Conservation (phyloP, 2,113 vertebrate species). For the Archocentrus centrarchus region DNA sequence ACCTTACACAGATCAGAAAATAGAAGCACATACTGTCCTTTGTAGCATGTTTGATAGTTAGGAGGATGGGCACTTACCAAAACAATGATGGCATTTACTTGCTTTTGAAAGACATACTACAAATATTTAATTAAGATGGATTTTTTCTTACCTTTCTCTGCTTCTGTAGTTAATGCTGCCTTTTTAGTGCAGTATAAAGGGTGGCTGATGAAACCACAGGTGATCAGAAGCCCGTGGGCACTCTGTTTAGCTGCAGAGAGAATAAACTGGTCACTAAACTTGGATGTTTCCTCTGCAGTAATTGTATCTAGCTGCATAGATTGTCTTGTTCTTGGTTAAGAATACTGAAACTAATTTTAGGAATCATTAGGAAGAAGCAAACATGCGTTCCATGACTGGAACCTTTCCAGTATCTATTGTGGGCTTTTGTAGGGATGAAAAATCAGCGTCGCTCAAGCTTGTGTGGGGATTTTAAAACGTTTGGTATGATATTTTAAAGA, state of each 20-base stretch:
- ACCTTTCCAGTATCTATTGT: constrained; percentile 34
- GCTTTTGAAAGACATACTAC: no score
- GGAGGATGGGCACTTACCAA: neutral
- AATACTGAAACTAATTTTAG: neutral
- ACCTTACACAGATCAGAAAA: no score
- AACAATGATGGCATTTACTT: neutral
- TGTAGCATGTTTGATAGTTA: neutral
- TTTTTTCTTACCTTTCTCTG: neutral
- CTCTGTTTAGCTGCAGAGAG: neutral
- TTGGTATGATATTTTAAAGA: neutral
- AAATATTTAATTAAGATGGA: no score
- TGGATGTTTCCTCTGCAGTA: neutral
- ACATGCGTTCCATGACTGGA: constrained; percentile 32
- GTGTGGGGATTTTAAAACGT: neutral
- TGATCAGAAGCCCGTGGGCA: neutral
- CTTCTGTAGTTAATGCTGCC: neutral
- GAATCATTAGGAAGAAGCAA: neutral
- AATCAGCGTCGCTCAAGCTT: constrained; percentile 36
- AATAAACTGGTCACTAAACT: neutral
- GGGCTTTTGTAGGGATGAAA: constrained; percentile 37
- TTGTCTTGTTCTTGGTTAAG: neutral
- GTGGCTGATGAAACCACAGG: neutral
- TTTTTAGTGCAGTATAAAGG: neutral
- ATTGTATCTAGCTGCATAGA: neutral
- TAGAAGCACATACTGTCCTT: neutral